Conservation (phyloP, 2,797 vertebrate species). For the Toxotes lorentzi region DNA sequence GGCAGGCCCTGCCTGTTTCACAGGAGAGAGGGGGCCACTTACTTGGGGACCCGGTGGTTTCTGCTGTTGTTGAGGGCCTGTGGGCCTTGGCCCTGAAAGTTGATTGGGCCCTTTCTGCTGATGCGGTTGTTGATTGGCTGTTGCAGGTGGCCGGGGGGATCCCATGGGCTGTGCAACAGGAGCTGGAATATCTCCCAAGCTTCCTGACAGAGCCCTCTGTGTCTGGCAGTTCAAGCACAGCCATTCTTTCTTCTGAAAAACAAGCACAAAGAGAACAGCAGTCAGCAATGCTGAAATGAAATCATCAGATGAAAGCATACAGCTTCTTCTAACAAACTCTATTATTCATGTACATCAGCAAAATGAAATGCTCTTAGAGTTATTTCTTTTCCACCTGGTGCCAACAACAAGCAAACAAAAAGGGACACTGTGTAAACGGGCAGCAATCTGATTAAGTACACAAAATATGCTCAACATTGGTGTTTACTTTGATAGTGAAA, state of each 20-base stretch:
- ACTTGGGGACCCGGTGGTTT: constrained; percentile 86
- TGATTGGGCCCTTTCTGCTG: constrained; percentile 82
- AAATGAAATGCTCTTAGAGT: constrained; percentile 6
- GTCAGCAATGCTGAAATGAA: constrained; percentile 27
- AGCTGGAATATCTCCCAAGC: constrained; percentile 90
- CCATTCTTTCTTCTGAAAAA: constrained; percentile 98
- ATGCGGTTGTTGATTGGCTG: constrained; percentile 82
- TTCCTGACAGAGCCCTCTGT: constrained; percentile 95
- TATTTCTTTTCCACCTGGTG: neutral
- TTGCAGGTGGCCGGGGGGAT: constrained; percentile 85
- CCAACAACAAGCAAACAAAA: constrained; percentile 11
- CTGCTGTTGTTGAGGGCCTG: constrained; percentile 84
- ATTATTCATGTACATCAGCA: neutral
- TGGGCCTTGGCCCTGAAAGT: constrained; percentile 83
- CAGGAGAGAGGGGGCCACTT: constrained; percentile 87
- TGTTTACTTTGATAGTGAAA: constrained; percentile 7
- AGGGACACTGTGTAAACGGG: neutral
- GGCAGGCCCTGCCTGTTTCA: constrained; percentile 85
- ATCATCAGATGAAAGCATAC: neutral
- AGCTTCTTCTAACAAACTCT: neutral
- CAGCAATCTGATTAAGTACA: constrained; percentile 16
- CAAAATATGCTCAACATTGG: constrained; percentile 8
- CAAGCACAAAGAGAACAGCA: constrained; percentile 56
- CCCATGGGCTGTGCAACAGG: constrained; percentile 83
- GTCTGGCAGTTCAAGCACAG: constrained; percentile 99